phyloP scores from a whole-genome alignment of 2,113 vertebrate species.

The Hemiprocne comata region DNA sequence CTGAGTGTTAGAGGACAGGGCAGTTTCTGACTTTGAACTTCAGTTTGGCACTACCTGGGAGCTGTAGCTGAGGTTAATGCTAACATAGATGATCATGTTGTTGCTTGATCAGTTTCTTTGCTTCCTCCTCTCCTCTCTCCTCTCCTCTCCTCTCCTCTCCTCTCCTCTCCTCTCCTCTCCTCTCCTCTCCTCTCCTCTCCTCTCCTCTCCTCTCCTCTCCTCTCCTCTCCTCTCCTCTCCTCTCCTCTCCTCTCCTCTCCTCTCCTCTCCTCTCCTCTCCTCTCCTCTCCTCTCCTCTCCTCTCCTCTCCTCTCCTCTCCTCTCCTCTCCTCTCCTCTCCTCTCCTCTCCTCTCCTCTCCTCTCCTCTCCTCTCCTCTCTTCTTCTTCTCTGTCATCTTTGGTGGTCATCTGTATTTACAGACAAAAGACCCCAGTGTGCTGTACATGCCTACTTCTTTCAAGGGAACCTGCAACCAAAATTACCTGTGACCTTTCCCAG shows the following conservation, averaged over 20 bases:
- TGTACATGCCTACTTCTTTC: constrained; percentile 42
- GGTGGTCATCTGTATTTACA: constrained; percentile 65
- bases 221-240: background rate
- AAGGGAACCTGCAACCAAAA: constrained; percentile 70
- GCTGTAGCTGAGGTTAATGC: background rate
- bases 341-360: background rate
- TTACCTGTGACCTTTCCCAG: constrained; percentile 85
- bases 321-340: background rate
- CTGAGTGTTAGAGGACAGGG: background rate
- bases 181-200: no score
- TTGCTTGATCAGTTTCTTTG: background rate
- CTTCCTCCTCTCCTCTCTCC: background rate
- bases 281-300: background rate
- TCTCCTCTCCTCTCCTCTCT: background rate
- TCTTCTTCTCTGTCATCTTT: constrained; percentile 30
- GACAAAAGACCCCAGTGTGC: constrained; percentile 73
- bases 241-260: background rate
- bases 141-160: no score
- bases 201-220: no score
- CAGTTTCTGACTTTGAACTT: background rate
- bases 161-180: no score
- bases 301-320: background rate
- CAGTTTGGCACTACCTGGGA: background rate
- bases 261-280: background rate
- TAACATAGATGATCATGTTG: background rate